Percentiles rank a stretch among this genome's conserved stretches.
Evolutionary conservation across 2,113 vertebrate genomes (phyloP).

Genomic region (Phyllostomus discolor): DNA sequence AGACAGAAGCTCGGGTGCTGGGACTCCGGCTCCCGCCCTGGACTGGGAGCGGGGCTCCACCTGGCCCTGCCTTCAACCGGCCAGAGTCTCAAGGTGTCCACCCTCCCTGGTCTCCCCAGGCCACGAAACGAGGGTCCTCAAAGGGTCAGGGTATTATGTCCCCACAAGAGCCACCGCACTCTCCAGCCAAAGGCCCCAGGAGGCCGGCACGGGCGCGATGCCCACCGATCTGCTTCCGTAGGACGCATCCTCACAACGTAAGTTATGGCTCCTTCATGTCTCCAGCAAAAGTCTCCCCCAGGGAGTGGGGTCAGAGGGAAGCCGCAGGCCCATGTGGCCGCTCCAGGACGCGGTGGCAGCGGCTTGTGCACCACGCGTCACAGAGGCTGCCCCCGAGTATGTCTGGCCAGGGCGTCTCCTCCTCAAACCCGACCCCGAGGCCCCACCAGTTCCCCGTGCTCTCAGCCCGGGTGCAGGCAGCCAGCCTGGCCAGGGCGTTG

Average conservation of each 20-base stretch:
- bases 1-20: fast-evolving
- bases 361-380: background rate
- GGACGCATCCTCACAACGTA: background rate
- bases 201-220: fast-evolving
- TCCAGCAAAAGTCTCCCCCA: background rate
- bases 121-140: background rate
- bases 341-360: background rate
- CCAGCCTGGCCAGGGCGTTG: background rate
- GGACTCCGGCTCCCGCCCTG: background rate
- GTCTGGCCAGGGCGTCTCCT: background rate
- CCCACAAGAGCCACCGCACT: background rate
- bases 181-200: fast-evolving
- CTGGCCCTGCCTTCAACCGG: background rate
- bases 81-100: background rate
- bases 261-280: too few species aligned
- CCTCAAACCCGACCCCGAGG: background rate
- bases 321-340: fast-evolving
- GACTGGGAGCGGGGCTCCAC: background rate
- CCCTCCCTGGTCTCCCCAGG: background rate
- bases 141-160: background rate
- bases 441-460: background rate
- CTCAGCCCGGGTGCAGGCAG: background rate
- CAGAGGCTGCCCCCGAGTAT: fast-evolving
- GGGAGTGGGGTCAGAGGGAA: background rate
- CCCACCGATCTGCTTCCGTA: fast-evolving